phyloP scores from a whole-genome alignment of 2,888 invertebrate species.

The Sepioteuthis lessoniana region DNA sequence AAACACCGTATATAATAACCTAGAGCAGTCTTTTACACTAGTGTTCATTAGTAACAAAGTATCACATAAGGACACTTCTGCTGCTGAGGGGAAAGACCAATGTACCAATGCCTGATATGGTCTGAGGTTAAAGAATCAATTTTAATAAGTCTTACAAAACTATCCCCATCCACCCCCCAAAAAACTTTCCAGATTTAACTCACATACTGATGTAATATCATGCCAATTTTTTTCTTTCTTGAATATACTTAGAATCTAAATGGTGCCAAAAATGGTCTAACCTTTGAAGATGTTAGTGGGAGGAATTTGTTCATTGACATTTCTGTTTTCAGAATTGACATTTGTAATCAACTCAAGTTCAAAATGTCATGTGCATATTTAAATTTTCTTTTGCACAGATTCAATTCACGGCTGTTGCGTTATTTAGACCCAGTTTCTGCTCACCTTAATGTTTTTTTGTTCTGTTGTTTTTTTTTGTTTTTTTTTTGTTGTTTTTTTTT shows the following conservation, averaged over 20 bases:
- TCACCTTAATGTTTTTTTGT: neutral
- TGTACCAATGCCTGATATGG: too few species aligned
- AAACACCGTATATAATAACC: too few species aligned
- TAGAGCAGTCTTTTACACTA: too few species aligned
- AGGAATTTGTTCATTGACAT: neutral
- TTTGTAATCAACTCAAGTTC: neutral
- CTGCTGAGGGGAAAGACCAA: too few species aligned
- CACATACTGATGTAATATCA: too few species aligned
- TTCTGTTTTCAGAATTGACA: neutral
- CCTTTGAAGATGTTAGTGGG: neutral
- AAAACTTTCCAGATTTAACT: too few species aligned
- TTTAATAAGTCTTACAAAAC: too few species aligned
- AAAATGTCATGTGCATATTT: constrained; percentile 2
- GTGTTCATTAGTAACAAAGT: too few species aligned
- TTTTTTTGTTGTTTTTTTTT: too few species aligned
- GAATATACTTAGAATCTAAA: neutral
- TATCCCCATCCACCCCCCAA: too few species aligned
- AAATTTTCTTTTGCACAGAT: neutral
- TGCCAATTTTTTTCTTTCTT: neutral
- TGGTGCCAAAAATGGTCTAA: neutral
- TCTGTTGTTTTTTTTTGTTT: fast-evolving
- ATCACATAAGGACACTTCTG: too few species aligned
- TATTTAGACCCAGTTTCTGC: neutral
- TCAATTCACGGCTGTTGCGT: neutral
- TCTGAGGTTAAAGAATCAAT: too few species aligned